Evolutionary conservation across 2,797 vertebrate species (phyloP).

Genomic region (Diceros bicornis): DNA sequence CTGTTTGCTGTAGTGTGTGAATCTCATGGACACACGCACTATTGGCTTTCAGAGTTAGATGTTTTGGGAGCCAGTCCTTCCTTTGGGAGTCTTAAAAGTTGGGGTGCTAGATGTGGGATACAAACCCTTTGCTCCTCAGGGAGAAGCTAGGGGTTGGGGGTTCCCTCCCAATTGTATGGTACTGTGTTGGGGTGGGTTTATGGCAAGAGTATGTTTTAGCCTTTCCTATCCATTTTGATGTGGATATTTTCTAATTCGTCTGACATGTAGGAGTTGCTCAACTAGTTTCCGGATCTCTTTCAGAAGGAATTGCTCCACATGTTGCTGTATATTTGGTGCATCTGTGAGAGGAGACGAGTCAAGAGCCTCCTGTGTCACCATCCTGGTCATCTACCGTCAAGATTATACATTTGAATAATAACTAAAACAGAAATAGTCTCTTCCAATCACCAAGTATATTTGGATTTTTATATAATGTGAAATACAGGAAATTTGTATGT

Average conservation of each 20-base stretch:
- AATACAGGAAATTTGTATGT: background rate
- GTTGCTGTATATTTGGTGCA: background rate
- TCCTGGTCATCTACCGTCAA: background rate
- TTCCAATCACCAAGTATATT: background rate
- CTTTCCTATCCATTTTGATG: no score
- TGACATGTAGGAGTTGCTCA: no score
- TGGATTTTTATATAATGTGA: background rate
- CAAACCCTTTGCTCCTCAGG: background rate
- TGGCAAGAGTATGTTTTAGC: no score
- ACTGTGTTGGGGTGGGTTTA: no score
- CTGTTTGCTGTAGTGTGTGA: background rate
- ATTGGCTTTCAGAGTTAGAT: background rate
- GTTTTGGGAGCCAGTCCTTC: no score
- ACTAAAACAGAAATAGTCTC: background rate
- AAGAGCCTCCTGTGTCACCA: no score
- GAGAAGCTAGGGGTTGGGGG: background rate
- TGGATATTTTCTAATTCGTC: no score
- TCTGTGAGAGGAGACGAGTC: background rate
- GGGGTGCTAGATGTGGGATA: no score
- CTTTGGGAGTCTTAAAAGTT: background rate
- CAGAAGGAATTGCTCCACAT: background rate
- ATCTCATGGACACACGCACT: background rate
- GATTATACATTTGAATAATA: background rate
- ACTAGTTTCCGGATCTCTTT: no score
- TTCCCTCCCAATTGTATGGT: background rate